These are phyloP conservation scores for Dermatemys mawii DNA, from an alignment of 2,113 vertebrate species.

Conservation along the genomic window DNA sequence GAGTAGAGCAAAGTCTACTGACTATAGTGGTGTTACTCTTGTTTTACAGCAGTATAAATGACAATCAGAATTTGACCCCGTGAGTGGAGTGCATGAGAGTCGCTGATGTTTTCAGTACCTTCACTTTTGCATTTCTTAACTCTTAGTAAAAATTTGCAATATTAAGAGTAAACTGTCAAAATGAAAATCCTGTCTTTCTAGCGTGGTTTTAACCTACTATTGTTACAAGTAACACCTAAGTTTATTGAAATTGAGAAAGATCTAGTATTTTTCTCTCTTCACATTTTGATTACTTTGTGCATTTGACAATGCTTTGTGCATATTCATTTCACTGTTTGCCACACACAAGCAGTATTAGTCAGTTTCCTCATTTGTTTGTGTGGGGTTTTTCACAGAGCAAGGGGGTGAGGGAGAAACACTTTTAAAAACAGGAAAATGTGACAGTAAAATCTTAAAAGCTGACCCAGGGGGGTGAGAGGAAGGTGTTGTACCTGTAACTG, in stretches of 20 bases:
- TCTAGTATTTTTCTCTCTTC: neutral
- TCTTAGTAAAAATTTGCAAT: neutral
- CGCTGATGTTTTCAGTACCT: neutral
- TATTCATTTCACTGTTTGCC: slow-evolving; percentile 13
- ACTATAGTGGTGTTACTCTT: neutral
- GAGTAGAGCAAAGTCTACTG: neutral
- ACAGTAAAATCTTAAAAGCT: neutral
- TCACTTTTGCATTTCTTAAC: neutral
- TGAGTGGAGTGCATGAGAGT: neutral
- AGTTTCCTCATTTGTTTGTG: slow-evolving; percentile 62
- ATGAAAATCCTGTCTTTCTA: neutral
- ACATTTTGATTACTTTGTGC: neutral
- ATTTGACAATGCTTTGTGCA: slow-evolving; percentile 29
- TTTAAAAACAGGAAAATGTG: slow-evolving; percentile 57
- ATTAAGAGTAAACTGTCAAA: neutral
- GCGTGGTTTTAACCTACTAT: neutral
- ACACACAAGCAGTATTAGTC: slow-evolving; percentile 47
- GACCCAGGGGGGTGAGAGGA: neutral
- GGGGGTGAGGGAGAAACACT: slow-evolving; percentile 12
- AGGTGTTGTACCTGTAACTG: neutral
- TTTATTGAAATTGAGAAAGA: neutral
- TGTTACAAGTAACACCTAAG: slow-evolving; percentile 17
- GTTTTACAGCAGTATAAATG: neutral
- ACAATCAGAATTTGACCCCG: neutral
- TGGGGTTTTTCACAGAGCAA: slow-evolving; percentile 13